A percentile compares a stretch with the other conserved stretches of the same genome.
phyloP scores from a whole-genome alignment of 2,888 invertebrate genomes.

The Acrocera orbiculus region DNA sequence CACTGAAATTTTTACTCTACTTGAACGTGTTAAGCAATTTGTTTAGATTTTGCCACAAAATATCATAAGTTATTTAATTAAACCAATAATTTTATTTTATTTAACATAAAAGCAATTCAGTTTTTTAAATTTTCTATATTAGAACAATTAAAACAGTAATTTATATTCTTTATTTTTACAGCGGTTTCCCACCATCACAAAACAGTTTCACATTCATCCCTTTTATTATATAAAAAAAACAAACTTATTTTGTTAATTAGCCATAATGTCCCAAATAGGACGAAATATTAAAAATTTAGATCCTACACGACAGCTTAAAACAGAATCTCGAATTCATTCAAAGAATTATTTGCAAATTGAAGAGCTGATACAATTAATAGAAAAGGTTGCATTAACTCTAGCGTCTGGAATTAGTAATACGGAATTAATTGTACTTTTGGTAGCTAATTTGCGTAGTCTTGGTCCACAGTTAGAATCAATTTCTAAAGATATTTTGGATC shows the following conservation, averaged over 20 bases:
- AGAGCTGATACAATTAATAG: conserved; percentile 65
- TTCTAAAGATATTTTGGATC: conserved; percentile 71
- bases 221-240: not conserved
- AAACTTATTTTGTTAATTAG: no score
- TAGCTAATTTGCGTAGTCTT: conserved; percentile 62
- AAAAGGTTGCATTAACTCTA: conserved; percentile 60
- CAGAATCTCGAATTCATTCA: conserved; percentile 33
- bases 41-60: no score
- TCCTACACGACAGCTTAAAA: conserved; percentile 54
- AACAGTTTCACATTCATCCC: no score
- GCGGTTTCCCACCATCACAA: no score
- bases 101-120: conserved; percentile 4
- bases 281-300: conserved; percentile 56
- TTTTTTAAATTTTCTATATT: no score
- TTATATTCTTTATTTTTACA: no score
- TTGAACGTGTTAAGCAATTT: no score
- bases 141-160: no score
- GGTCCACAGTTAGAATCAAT: conserved; percentile 65
- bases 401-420: conserved; percentile 53
- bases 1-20: no score
- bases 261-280: conserved; percentile 42
- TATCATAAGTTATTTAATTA: no score
- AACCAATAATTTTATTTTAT: no score
- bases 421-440: conserved; percentile 57
- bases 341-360: conserved; percentile 42